A percentile compares a stretch with the other conserved stretches of the same genome.
phyloP scores from a whole-genome alignment of 2,113 vertebrate genomes.

The Probosciger aterrimus region DNA sequence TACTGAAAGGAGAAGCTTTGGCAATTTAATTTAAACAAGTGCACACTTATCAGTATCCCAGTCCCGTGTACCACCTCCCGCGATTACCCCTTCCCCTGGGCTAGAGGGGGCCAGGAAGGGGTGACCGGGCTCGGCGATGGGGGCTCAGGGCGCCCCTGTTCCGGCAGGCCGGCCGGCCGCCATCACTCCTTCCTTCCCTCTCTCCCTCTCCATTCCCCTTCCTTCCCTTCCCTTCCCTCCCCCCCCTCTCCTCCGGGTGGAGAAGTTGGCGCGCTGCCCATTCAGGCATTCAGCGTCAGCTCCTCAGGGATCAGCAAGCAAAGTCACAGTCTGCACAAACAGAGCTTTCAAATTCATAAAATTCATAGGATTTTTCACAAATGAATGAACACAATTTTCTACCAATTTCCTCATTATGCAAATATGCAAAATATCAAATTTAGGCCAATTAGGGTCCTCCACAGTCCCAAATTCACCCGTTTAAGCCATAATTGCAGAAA shows the following conservation, averaged over 20 bases:
- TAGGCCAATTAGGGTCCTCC: conserved; percentile 98
- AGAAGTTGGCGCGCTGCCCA: conserved; percentile 83
- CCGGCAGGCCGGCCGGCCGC: not conserved
- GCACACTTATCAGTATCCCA: conserved; percentile 51
- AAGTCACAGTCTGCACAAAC: conserved; percentile 97
- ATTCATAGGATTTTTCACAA: conserved; percentile 98
- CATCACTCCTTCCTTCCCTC: not conserved
- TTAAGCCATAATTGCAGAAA: conserved; percentile 99
- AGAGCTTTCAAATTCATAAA: conserved; percentile 99
- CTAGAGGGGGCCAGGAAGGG: not conserved
- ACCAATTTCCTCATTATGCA: conserved; percentile 99
- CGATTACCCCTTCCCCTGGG: conserved; percentile 24
- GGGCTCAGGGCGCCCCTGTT: not conserved
- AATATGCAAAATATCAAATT: conserved; percentile 99
- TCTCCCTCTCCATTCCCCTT: not conserved
- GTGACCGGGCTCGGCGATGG: not conserved
- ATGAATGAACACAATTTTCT: conserved; percentile 99
- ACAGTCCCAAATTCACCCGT: conserved; percentile 98
- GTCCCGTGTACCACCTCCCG: not conserved
- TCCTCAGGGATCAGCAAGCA: conserved; percentile 93
- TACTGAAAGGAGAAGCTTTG: conserved; percentile 69
- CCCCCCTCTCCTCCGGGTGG: conserved; percentile 33
- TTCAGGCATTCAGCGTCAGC: conserved; percentile 80
- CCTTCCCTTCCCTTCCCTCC: not conserved
- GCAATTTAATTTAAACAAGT: conserved; percentile 70